A percentile compares a stretch with the other conserved stretches of the same genome.
phyloP scores from a whole-genome alignment of 2,113 vertebrate genomes.

The Corvus hawaiiensis region DNA sequence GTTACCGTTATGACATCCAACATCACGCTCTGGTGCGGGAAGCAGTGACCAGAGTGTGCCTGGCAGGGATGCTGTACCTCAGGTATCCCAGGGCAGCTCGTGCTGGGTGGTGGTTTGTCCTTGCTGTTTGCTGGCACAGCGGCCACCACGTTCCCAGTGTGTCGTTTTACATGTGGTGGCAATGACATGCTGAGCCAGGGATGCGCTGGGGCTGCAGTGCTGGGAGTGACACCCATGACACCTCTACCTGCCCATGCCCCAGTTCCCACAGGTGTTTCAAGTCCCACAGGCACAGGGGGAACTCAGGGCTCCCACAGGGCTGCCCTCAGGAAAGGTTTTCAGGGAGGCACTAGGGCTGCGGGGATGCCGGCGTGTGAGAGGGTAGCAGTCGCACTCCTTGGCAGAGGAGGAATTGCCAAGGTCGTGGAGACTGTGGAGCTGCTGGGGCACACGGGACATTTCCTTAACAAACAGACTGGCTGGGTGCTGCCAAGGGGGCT shows the following conservation, averaged over 20 bases:
- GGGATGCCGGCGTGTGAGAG: fast-evolving
- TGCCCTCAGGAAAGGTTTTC: neutral
- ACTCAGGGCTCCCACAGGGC: neutral
- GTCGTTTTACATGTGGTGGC: neutral
- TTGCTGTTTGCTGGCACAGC: neutral
- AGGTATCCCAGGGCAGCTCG: neutral
- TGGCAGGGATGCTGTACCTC: neutral
- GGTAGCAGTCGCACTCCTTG: neutral
- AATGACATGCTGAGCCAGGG: neutral
- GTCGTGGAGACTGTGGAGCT: neutral
- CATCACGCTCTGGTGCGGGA: fast-evolving
- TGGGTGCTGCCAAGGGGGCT: neutral
- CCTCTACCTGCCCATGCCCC: neutral
- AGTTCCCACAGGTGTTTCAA: no score
- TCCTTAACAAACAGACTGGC: neutral
- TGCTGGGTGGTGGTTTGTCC: neutral
- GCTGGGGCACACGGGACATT: neutral
- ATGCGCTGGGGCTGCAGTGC: neutral
- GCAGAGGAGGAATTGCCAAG: neutral
- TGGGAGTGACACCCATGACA: neutral
- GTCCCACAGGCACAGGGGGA: neutral
- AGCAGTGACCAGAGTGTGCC: neutral
- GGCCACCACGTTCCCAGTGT: fast-evolving
- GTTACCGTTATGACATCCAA: fast-evolving
- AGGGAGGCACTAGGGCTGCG: neutral